Percentiles rank a stretch among this genome's conserved stretches.
Evolutionary conservation across 1,140 invertebrate species (phyloP).

Genomic region (Charaxes varanes): DNA sequence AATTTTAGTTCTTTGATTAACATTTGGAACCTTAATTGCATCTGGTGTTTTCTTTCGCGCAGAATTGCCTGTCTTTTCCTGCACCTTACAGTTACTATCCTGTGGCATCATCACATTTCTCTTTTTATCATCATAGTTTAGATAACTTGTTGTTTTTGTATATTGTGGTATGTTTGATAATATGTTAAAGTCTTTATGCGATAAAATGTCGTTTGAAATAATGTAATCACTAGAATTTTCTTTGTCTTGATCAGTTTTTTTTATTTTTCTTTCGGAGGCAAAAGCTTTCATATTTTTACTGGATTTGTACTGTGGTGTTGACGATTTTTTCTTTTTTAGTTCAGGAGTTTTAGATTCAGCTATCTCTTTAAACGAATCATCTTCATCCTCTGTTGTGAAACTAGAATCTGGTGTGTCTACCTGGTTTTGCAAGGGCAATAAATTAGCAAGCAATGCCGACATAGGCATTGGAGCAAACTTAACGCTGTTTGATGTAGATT

Average conservation of each 20-base stretch:
- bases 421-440: constrained; percentile 46
- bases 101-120: constrained; percentile 30
- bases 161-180: constrained; percentile 15
- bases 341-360: constrained; percentile 31
- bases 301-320: constrained; percentile 33
- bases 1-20: constrained; percentile 38
- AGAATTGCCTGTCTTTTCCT: constrained; percentile 24
- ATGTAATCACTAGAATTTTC: constrained; percentile 35
- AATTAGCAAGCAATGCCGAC: constrained; percentile 58
- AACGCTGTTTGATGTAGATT: constrained; percentile 55
- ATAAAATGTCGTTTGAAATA: constrained; percentile 30
- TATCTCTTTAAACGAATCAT: constrained; percentile 41
- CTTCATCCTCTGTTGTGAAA: constrained; percentile 45
- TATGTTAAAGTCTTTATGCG: constrained; percentile 30
- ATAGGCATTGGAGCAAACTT: constrained; percentile 67
- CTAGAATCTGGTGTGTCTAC: constrained; percentile 41
- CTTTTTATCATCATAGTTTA: background rate
- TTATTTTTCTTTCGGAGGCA: constrained; percentile 41
- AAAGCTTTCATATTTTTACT: constrained; percentile 33
- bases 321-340: constrained; percentile 26
- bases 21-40: constrained; percentile 27
- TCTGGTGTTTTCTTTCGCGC: constrained; percentile 46
- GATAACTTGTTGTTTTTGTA: constrained; percentile 3
- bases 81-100: constrained; percentile 26
- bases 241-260: constrained; percentile 36